Base-by-base conservation (phyloP, 2,113 vertebrate species). In the Recurvirostra avosetta region DNA sequence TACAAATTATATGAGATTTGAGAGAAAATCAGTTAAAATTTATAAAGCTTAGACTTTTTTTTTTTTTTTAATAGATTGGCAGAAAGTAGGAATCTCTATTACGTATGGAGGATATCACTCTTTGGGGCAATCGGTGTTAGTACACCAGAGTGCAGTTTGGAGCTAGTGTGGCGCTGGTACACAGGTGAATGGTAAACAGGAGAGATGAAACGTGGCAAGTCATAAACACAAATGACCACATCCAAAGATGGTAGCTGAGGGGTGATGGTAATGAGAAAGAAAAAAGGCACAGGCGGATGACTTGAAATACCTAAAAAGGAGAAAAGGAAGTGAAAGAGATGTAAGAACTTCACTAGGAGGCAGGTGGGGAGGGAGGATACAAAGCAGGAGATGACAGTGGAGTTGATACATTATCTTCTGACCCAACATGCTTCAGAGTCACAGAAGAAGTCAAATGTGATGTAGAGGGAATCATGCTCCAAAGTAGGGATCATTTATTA, bases 171-270 rank as follows among this genome's bases (percentile, higher is more conserved):
- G 41, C 52, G 41, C 29, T 34, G 13, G 14, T 43, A 45, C 1
- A 0, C 25, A 45, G 15, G 11, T 72, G 49, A 68, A 12, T 0
- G 1, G 16, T 38, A 40, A 67, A 43, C 12, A 59, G 29, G n/a
- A 62, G 56, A 59, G 5, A 11, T 49, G 21, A 26, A 15, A 21
- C 25, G 19, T 41, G 16, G 38, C 73, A 67, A 79, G 47, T 40
- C 41, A 50, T 38, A 47, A 92, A 77, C 19, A 71, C 6, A 83
- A 61, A 72, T 38, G 19, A 38, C 8, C 3, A 1, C 8, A 19
- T 93, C 20, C 23, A 65, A 76, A 86, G 72, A 22, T 5, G 29
- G 30, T 26, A 78, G 22, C 36, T 91, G 53, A 80, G 11, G 8
- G 3, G 2, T 65, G 26, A 55, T 32, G 22, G 6, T 32, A 72